Base-by-base conservation (phyloP, 2,797 vertebrate species). In the Hephaestus fuliginosus region DNA sequence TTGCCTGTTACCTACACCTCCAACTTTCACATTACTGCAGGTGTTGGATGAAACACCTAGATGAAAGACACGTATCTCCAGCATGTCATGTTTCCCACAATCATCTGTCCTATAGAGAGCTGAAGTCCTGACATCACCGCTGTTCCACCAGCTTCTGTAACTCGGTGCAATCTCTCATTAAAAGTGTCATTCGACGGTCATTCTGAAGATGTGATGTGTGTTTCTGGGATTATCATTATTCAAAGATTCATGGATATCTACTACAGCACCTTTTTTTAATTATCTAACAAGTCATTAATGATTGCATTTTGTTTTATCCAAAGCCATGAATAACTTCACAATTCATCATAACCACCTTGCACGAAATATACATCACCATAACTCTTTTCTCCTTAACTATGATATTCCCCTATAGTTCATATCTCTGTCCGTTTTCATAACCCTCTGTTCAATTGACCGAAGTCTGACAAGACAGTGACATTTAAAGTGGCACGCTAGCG, bases 1-100 rank as follows among this genome's bases (percentile, higher is more conserved):
- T 61, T 22, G 57, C n/a, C 7, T 70, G 61, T 80, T 61, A 56
- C n/a, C 58, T 67, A 53, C 77, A 73, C 67, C 51, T 62, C 39
- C 46, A 33, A 30, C 44, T 46, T 48, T 76, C 66, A 80, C 56
- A 49, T 73, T 55, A 25, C 64, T 18, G 43, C 53, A 39, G 28
- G 60, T 71, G 60, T 62, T 41, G 7, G 41, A 70, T 85, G 39
- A 72, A 70, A 81, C 56, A 57, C 55, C 1, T 53, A 3, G 41
- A 70, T 85, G 39, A 72, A 72, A 81, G 49, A 57, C 55, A 1
- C 48, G n/a, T 17, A 48, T 22, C 2, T 78, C 15, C 52, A 80
- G 62, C 56, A 13, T 49, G 61, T 30, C 70, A 74, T 5, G 4
- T 56, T 67, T 85, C 72, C 48, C 46, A 33, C 61, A 75, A 55